These are phyloP conservation scores for Brienomyrus longianalis DNA, from an alignment of 2,113 vertebrate genomes.

Conservation along the genomic window DNA sequence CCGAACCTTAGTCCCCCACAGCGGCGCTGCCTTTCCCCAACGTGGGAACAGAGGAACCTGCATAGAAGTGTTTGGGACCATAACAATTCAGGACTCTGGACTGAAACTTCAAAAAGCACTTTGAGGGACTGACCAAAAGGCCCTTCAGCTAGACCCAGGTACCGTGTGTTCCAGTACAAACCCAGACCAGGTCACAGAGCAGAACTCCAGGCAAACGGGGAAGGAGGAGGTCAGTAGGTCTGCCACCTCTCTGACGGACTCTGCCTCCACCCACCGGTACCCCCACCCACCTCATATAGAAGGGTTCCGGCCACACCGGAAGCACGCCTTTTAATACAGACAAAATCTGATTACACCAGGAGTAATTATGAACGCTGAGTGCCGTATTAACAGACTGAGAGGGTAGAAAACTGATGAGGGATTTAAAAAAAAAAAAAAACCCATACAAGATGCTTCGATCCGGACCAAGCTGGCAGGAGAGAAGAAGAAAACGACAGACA, in stretches of 20 bases:
- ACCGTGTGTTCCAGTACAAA: background rate
- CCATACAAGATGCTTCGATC: background rate
- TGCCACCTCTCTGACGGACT: background rate
- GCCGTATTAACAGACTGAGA: background rate
- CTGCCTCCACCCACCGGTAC: background rate
- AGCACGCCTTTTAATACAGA: constrained; percentile 21
- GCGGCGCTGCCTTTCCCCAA: background rate
- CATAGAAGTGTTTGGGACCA: background rate
- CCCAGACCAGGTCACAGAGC: background rate
- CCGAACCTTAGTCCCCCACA: background rate
- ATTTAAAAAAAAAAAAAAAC: background rate
- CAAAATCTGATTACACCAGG: constrained; percentile 29
- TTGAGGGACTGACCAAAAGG: background rate
- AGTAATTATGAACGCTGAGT: constrained; percentile 21
- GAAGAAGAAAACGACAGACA: background rate
- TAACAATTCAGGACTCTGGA: background rate
- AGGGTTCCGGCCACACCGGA: background rate
- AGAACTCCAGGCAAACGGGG: background rate
- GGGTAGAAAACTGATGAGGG: background rate
- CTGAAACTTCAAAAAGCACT: constrained; percentile 8
- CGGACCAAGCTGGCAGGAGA: background rate
- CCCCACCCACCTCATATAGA: too few relatives aligned
- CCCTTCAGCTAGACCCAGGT: constrained; percentile 10
- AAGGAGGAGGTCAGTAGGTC: background rate
- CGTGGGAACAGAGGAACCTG: background rate